Percentiles rank a stretch among this genome's conserved stretches.
These are phyloP conservation scores for Gila robusta DNA, from an alignment of 2,797 vertebrate species.

Conservation along the genomic window DNA sequence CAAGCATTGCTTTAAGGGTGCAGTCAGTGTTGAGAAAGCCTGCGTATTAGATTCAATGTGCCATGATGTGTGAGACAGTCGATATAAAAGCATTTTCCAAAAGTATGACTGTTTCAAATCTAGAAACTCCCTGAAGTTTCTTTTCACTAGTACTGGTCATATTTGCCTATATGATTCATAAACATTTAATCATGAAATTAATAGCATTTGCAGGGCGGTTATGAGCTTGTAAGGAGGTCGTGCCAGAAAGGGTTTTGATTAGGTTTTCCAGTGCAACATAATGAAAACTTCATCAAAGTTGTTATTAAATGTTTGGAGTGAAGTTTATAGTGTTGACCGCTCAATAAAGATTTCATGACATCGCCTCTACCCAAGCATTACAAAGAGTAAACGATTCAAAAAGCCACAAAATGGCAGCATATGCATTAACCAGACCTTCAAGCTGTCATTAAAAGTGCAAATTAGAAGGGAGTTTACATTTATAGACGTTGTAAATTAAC, in stretches of 20 bases:
- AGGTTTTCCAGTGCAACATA: not conserved
- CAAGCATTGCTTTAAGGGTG: slow-evolving; percentile 48
- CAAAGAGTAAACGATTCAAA: slow-evolving; percentile 51
- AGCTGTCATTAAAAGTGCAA: slow-evolving; percentile 59
- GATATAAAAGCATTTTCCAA: not conserved
- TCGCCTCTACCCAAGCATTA: slow-evolving; percentile 51
- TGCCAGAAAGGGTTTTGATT: not conserved
- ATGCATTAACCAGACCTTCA: slow-evolving; percentile 59
- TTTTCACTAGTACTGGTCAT: not conserved
- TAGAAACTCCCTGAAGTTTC: not conserved
- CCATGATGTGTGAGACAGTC: slow-evolving; percentile 21
- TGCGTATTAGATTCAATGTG: slow-evolving; percentile 33
- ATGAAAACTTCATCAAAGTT: slow-evolving; percentile 22
- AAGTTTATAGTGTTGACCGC: slow-evolving; percentile 20
- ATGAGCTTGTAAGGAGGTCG: slow-evolving; percentile 5
- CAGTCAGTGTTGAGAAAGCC: slow-evolving; percentile 52
- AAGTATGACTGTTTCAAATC: not conserved
- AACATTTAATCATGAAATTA: slow-evolving; percentile 10
- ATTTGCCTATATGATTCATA: not conserved
- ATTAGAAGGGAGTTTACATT: slow-evolving; percentile 63
- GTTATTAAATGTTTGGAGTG: slow-evolving; percentile 26
- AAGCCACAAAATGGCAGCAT: slow-evolving; percentile 55
- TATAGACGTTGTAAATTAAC: slow-evolving; percentile 60
- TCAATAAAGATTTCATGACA: slow-evolving; percentile 40
- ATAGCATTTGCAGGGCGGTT: not conserved